Base-by-base conservation (phyloP, 2,113 vertebrate genomes). In the Psilopogon haemacephalus region DNA sequence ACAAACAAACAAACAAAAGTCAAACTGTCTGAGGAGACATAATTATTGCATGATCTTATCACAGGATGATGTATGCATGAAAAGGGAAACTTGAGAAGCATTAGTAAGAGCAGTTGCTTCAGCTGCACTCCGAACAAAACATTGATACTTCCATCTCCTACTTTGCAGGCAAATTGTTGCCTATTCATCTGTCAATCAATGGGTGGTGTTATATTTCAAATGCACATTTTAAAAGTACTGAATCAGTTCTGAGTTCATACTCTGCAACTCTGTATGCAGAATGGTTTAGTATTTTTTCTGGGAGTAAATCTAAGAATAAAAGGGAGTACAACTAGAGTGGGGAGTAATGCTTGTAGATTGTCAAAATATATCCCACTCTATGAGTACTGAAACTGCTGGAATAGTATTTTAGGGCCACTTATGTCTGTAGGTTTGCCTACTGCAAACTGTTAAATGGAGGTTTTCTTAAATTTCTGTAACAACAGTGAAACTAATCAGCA, bases 21-120 rank as follows among this genome's bases (percentile, higher is more conserved):
- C 94, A 91, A 97, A 97, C 94, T 74, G 96, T 81, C 93, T 97
- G 94, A 97, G 65, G 73, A 95, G 94, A 95, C 76, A 95, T 96
- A 97, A 97, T 94, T 95, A 92, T 84, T 95, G 77, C 5, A 16
- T 91, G 92, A 86, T 89, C 93, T 70, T 96, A 70, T 70, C 86
- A 86, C 70, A 97, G 89, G 94, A 93, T 90, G 73, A 78, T 13
- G 35, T 73, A 83, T 73, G 38, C 88, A 96, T 84, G 90, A 81
- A 93, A 93, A 75, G 56, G 59, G 55, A 94, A 94, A 84, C 4
- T 58, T 67, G 70, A 83, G 58, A 90, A 93, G 58, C 75, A 79
- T 96, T 94, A 97, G 86, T 50, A 62, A 55, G 78, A 92, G 52
- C 82, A 18, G 84, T 69, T 90, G 81, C 62, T 91, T 94, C 54